Base-by-base conservation (phyloP, 2,113 vertebrate species). In the Ophiodon elongatus region DNA sequence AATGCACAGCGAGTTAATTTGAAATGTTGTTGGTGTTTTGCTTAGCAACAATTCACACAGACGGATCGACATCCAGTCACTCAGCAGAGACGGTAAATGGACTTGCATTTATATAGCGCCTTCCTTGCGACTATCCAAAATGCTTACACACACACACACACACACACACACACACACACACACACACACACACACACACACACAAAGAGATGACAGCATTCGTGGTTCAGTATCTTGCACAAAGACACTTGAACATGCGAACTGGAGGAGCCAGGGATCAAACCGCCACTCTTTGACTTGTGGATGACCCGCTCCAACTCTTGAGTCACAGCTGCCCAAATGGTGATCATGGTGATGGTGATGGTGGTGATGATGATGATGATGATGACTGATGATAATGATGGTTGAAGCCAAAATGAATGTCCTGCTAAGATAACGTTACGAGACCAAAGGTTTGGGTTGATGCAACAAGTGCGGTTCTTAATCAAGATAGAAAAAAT, bases 41-140 rank as follows among this genome's bases (percentile, higher is more conserved):
- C 84, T 73, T 66, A 68, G 80, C 75, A 78, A 69, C 67, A 1
- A 52, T 56, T 52, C 37, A 33, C 74, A 78, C 66, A 73, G 74
- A 67, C 31, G 52, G 47, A 63, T 69, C 54, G 39, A 82, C 23
- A 63, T 65, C 47, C 60, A 74, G 31, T 80, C 85, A 91, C 66
- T 89, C 68, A 63, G 73, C 52, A 64, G 47, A 69, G 37, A 66
- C 1, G 19, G 4, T 19, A 8, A 1, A 50, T 50, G 19, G 47
- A 50, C 47, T 47, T 19, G 37, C 37, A 41, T 41, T 43, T 14
- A 43, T 13, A 43, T 13, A 15, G 41, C 41, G 4, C 43, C 43
- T 47, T 47, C 15, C 43, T 47, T 17, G 43, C 43, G 0, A 17
- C 43, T 17, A 47, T 6, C 15, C 1, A 17, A 47, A 45, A 17